Evolutionary conservation across 1,140 invertebrate species (phyloP).

Genomic region (Himalopsyche phryganea): DNA sequence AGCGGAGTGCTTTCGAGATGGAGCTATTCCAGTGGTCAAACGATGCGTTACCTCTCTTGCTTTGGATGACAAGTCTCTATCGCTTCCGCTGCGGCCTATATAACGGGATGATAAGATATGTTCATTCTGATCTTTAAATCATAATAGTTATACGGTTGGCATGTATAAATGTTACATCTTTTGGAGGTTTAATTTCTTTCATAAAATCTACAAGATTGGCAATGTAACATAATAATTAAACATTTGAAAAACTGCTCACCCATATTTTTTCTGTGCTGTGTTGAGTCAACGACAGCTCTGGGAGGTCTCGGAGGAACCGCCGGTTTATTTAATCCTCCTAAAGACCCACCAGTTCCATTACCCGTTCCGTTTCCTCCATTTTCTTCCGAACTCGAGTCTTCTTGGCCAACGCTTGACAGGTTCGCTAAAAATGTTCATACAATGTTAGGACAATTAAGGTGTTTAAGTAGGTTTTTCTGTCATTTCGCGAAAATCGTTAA

Average conservation of each 20-base stretch:
- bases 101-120: too few species aligned
- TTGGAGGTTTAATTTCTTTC: too few species aligned
- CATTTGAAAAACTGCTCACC: constrained; percentile 1
- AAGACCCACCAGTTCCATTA: constrained; percentile 36
- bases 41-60: constrained; percentile 50
- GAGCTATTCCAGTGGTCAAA: constrained; percentile 38
- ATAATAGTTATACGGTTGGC: too few species aligned
- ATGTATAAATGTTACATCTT: too few species aligned
- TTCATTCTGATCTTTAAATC: too few species aligned
- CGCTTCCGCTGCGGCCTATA: constrained; percentile 53
- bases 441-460: too few species aligned
- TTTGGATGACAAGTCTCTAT: constrained; percentile 51
- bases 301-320: constrained; percentile 58
- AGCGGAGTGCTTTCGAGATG: constrained; percentile 28
- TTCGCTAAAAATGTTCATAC: constrained; percentile 59
- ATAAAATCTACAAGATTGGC: too few species aligned
- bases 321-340: constrained; percentile 51
- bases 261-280: constrained; percentile 23
- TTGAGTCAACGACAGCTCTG: constrained; percentile 26
- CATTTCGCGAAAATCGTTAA: too few species aligned
- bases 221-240: too few species aligned
- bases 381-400: constrained; percentile 76
- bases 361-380: constrained; percentile 43
- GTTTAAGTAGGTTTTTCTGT: too few species aligned
- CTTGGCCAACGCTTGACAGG: constrained; percentile 63